Evolutionary conservation across 2,797 vertebrate species (phyloP), one percentile per base, ranked within the genome.

Genomic region (Hyperoplus immaculatus): DNA sequence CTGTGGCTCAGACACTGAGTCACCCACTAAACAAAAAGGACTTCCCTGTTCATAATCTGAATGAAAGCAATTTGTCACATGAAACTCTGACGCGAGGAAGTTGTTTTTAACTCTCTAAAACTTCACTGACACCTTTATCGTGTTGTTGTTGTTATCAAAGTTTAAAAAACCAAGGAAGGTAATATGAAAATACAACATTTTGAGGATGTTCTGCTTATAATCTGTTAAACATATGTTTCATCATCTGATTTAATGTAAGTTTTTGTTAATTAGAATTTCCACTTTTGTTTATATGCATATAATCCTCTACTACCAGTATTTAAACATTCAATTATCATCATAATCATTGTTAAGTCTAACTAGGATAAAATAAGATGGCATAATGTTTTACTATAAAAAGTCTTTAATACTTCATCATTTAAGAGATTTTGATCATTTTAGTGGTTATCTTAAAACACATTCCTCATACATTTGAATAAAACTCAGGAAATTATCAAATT

Each of bases 361-460:
- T 10, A 53, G 5, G 14, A 63, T 56, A 21, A 83, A 78, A 50
- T 6, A 60, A 9, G 3, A 38, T 21, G 38, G 49, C 11, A 42
- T 70, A 46, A 59, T 16, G 11, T 69, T 78, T 62, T 7, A 67
- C 5, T 41, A 66, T 51, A 59, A 83, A 69, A 83, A 70, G 66
- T 46, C 8, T 87, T 72, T 66, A 83, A 80, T 72, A 6, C 5
- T 78, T 69, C 53, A 43, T 72, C 68, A 63, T 73, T 54, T 49
- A 49, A 73, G 43, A 50, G 62, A 38, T 72, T 80, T 62, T 9
- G 77, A 77, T 88, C 12, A 87, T 58, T 75, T 18, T 9, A 54
- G 12, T 46, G 29, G 2, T 75, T 29, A 29, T 65, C 4, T 45
- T 39, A 54, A 85, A 65, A 69, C 41, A 82, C 3, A 29, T 29